Evolutionary conservation across 1,140 invertebrate species (phyloP).

Genomic region (Probaryconus sp.): DNA sequence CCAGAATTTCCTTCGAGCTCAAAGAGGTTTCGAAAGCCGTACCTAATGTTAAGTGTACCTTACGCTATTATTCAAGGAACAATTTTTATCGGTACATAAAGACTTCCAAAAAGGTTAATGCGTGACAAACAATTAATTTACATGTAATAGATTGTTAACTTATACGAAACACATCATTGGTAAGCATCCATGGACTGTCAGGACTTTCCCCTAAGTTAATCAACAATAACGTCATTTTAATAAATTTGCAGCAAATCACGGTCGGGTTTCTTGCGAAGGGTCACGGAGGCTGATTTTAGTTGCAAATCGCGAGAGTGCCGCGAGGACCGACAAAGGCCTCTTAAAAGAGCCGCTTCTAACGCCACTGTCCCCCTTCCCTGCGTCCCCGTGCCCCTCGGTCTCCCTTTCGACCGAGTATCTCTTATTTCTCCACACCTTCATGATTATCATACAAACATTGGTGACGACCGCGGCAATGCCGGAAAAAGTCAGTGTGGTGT

Average conservation of each 20-base stretch:
- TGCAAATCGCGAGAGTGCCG: conserved; percentile 78
- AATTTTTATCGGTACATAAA: too few relatives aligned
- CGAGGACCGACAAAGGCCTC: conserved; percentile 77
- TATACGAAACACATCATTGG: conserved; percentile 1
- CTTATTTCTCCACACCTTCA: conserved; percentile 75
- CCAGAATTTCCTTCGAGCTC: too few relatives aligned
- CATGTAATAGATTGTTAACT: neutral
- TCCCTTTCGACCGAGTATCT: conserved; percentile 57
- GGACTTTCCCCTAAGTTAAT: conserved; percentile 16
- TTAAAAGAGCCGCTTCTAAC: conserved; percentile 75
- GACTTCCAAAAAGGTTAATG: too few relatives aligned
- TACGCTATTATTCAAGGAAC: too few relatives aligned
- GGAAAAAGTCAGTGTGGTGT: conserved; percentile 69
- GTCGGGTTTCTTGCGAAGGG: conserved; percentile 52
- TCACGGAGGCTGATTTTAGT: conserved; percentile 76
- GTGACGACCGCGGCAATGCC: conserved; percentile 71
- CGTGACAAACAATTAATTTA: too few relatives aligned
- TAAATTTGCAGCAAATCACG: conserved; percentile 77
- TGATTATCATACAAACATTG: conserved; percentile 78
- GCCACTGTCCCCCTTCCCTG: conserved; percentile 56
- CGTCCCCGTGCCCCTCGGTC: conserved; percentile 28
- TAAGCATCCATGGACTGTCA: conserved; percentile 6
- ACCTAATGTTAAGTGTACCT: too few relatives aligned
- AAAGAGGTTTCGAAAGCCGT: too few relatives aligned
- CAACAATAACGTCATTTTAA: conserved; percentile 70